Base-by-base conservation (phyloP, 2,797 vertebrate species). In the Todus mexicanus region DNA sequence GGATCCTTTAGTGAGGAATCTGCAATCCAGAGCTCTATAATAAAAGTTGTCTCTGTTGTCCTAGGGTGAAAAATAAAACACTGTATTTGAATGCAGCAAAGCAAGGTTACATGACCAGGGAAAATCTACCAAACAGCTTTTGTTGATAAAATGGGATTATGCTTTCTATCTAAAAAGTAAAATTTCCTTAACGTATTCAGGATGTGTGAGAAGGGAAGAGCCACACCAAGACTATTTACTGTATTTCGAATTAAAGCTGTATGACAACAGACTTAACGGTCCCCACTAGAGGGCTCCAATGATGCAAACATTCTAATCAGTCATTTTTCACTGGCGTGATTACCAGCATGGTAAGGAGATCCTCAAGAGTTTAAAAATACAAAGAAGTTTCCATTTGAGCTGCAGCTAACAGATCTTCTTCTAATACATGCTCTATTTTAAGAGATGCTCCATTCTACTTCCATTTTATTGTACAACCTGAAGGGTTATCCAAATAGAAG, bases 211-310 rank as follows among this genome's bases (percentile, higher is more conserved):
- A 63, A 80, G 7, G 13, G 31, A 77, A 87, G 25, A 85, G 51
- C 14, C 51, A 60, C 5, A 8, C 6, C 33, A 75, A 50, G 48
- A 48, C 15, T 51, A 17, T 26, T 77, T 33, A 21, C 4, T 69
- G 7, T 23, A 78, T 61, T 81, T 86, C 63, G 81, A 66, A 73
- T 40, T 60, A 79, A 84, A 87, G 37, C 25, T 9, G 0, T 50
- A 35, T 18, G 56, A 75, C 81, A 77, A 74, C 26, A 91, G 69
- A 51, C 18, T 8, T 18, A 38, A n/a, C 2, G 3, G 21, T 53
- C 9, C 23, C 94, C 94, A 89, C 92, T 93, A 96, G 94, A 91
- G 89, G 94, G 91, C 91, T 82, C 89, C 63, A 92, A 42, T 37
- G 89, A 91, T 50, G 75, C 45, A 86, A 63, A 40, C 69, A 77